phyloP scores from a whole-genome alignment of 2,797 vertebrate species.

The Bovichtus diacanthus region DNA sequence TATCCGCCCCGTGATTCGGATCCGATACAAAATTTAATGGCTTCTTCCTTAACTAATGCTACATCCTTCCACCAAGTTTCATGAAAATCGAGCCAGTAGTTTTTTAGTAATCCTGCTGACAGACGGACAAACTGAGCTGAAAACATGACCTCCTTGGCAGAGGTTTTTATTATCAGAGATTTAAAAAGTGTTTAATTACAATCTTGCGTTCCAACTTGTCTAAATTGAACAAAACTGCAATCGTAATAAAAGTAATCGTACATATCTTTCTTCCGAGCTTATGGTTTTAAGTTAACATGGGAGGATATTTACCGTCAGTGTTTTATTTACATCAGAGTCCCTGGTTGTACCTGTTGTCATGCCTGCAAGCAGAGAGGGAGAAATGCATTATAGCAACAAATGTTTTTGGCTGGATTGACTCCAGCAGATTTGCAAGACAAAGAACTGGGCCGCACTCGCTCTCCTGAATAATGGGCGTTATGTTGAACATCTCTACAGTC shows the following conservation, averaged over 20 bases:
- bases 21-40: too few relatives aligned
- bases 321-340: neutral
- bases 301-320: neutral
- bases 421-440: slow-evolving; percentile 21
- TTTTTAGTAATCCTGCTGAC: too few relatives aligned
- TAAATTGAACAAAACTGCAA: neutral
- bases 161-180: too few relatives aligned
- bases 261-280: neutral
- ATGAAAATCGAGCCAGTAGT: too few relatives aligned
- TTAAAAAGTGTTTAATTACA: too few relatives aligned
- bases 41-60: too few relatives aligned
- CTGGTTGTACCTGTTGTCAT: neutral
- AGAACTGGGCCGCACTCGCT: neutral
- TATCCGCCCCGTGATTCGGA: too few relatives aligned
- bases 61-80: too few relatives aligned
- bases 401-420: neutral
- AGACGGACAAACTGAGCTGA: too few relatives aligned
- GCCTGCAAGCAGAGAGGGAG: neutral
- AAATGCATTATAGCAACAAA: slow-evolving; percentile 7
- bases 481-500: neutral
- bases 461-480: slow-evolving; percentile 1
- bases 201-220: neutral
- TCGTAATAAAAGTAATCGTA: neutral
- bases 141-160: too few relatives aligned
- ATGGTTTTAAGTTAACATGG: too few relatives aligned